Evolutionary conservation across 2,113 vertebrate genomes (phyloP), one percentile per base, ranked within the genome.

Genomic region (Ageneiosus marmoratus): DNA sequence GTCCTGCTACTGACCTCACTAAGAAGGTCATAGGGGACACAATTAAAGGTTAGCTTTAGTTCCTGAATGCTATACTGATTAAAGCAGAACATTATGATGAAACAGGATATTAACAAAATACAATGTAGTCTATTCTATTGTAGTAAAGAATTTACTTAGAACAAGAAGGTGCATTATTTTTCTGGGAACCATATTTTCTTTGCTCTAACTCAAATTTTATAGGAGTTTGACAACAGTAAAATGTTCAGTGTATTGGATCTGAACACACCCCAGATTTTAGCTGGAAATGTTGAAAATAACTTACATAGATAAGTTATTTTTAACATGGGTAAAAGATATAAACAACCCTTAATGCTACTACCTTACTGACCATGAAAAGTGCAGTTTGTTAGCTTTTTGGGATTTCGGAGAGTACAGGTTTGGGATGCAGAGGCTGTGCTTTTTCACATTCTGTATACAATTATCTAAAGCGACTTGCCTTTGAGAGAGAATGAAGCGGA

Each of bases 1-100:
- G 95, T 76, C 44, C 88, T 0, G 93, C 92, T 67, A 94, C 87
- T 0, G 98, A 99, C 91, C 94, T 99, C 62, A 99, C 98, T 0
- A 91, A 93, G 83, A 89, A 89, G 55, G 95, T 96, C 77, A 95
- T 99, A 2, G 97, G 97, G 0, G 92, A 94, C 87, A 96, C 96
- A 0, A 96, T 94, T 75, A 96, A 94, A 95, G 79, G 91, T 97
- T 81, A 83, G 12, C 11, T 12, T 9, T 32, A 32, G 24, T 20
- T 22, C 4, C n/a, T 63, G 58, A n/a, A 37, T 48, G 24, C 13
- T 72, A 44, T 44, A 44, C 44, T 24, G 10, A 9, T 70, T 44
- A 70, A 44, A n/a, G 37, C 11, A 44, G 65, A 69, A 12, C 65
- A 44, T 41, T 46, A n/a, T 46, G 41, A 4, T 72, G 24, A 46